Conservation (phyloP, 2,888 invertebrate species). For the Sicus ferrugineus region DNA sequence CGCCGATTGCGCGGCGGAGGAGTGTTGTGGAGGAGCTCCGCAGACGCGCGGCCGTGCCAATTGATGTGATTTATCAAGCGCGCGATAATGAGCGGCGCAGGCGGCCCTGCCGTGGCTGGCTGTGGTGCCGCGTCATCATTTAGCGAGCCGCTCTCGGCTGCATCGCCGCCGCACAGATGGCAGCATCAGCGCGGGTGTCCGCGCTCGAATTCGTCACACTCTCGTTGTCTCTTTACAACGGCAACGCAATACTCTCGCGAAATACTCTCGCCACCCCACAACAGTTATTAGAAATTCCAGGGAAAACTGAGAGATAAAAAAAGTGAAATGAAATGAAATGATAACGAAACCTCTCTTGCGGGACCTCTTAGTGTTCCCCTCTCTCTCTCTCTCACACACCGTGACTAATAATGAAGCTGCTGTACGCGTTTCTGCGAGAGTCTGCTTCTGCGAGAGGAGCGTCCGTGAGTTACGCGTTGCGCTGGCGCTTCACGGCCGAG, state of each 20-base stretch:
- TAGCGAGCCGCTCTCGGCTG: conserved; percentile 11
- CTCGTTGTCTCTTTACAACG: conserved; percentile 16
- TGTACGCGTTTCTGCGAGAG: too few relatives aligned
- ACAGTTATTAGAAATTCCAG: too few relatives aligned
- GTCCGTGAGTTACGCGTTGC: neutral
- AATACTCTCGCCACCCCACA: neutral
- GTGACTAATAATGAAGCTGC: too few relatives aligned
- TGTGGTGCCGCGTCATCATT: conserved; percentile 22
- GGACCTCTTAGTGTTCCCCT: too few relatives aligned
- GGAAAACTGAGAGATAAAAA: too few relatives aligned
- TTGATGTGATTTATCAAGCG: conserved; percentile 33
- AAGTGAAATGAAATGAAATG: too few relatives aligned
- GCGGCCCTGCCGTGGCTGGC: neutral
- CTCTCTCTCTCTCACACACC: too few relatives aligned
- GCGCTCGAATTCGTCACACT: conserved; percentile 1
- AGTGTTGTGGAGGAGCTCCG: neutral
- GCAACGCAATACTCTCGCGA: conserved; percentile 16
- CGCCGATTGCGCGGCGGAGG: neutral
- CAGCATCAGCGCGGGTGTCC: neutral
- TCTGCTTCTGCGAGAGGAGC: too few relatives aligned
- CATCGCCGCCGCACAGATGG: neutral
- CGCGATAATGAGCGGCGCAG: conserved; percentile 14
- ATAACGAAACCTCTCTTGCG: too few relatives aligned
- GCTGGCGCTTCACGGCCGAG: neutral
- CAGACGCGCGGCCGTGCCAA: conserved; percentile 12